phyloP scores from a whole-genome alignment of 64 coral and sea anemone genomes.

The Porites australiensis region DNA sequence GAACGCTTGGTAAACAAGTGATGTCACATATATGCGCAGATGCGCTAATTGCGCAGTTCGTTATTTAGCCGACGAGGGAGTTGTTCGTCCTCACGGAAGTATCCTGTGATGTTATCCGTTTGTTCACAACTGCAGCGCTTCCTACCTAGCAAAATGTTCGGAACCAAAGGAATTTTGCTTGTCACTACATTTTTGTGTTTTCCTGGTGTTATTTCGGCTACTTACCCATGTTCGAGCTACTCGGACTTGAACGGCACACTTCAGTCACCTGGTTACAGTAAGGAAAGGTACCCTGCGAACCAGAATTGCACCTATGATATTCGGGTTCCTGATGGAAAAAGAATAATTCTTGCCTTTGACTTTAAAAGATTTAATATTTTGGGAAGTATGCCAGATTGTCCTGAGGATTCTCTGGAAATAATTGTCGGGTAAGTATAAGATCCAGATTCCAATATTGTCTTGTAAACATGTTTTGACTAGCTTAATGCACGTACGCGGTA shows the following conservation, averaged over 20 bases:
- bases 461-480: no score
- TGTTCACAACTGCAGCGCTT: background rate
- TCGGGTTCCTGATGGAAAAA: background rate
- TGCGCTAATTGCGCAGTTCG: no score
- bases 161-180: background rate
- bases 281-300: background rate
- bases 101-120: background rate
- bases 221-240: background rate
- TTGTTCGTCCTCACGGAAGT: no score
- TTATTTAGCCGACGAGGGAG: no score
- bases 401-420: slow-evolving; percentile 56
- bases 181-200: background rate
- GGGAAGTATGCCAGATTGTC: slow-evolving; percentile 58
- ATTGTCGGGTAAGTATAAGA: slow-evolving; percentile 28
- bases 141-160: background rate
- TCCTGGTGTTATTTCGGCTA: background rate
- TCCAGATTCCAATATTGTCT: no score
- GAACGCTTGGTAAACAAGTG: no score
- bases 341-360: background rate
- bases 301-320: slow-evolving; percentile 6
- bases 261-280: background rate
- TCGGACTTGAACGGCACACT: background rate
- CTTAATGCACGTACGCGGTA: no score
- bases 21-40: no score
- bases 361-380: slow-evolving; percentile 20